phyloP scores from a whole-genome alignment of 2,888 invertebrate genomes.

The Microplitis deprimator region DNA sequence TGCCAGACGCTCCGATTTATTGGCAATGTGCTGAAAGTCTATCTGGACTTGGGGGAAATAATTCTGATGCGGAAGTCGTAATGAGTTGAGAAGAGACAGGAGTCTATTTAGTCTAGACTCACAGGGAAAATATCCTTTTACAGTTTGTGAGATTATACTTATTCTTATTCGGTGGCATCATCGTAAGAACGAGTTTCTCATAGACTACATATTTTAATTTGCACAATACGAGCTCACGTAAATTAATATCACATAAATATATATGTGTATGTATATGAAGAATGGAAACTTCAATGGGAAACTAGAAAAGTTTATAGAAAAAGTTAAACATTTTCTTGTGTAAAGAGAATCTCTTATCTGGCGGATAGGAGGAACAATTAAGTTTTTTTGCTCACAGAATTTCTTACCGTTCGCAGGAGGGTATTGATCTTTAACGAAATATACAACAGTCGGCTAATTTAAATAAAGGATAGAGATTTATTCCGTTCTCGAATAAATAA shows the following conservation, averaged over 20 bases:
- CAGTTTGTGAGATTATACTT: not conserved
- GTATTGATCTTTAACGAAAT: not conserved
- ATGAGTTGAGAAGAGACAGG: not conserved
- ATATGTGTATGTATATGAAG: too few relatives aligned
- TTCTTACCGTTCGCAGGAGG: not conserved
- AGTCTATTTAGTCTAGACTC: not conserved
- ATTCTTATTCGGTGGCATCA: not conserved
- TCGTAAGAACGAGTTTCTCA: conserved; percentile 19
- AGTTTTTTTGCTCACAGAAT: not conserved
- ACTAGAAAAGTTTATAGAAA: not conserved
- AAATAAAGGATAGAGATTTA: not conserved
- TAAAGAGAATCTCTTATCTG: not conserved
- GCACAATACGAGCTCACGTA: too few relatives aligned
- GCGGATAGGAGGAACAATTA: not conserved
- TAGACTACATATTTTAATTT: not conserved
- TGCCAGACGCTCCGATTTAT: too few relatives aligned
- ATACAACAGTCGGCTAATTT: not conserved
- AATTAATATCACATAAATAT: too few relatives aligned
- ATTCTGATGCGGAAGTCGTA: conserved; percentile 15
- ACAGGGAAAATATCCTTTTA: conserved; percentile 20
- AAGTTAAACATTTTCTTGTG: too few relatives aligned
- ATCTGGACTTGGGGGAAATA: too few relatives aligned
- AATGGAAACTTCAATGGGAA: not conserved
- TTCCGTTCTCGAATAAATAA: not conserved
- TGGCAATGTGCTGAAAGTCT: too few relatives aligned